These are phyloP conservation scores for Caprella mutica DNA, from an alignment of 2,888 invertebrate genomes.

Conservation along the genomic window DNA sequence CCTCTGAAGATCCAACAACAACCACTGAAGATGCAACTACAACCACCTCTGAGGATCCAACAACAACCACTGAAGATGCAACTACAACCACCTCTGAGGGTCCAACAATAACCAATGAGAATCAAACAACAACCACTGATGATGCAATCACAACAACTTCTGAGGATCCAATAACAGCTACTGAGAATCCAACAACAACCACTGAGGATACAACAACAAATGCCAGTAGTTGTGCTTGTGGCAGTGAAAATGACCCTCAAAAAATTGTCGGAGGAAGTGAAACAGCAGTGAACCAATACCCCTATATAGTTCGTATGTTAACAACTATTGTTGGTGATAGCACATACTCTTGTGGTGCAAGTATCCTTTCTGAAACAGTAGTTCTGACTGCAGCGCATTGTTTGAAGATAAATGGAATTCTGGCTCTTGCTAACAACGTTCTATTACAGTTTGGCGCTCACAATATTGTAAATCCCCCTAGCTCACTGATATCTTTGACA, in stretches of 20 bases:
- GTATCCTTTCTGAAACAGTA: slow-evolving; percentile 10
- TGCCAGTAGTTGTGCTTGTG: slow-evolving; percentile 12
- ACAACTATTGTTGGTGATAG: not conserved
- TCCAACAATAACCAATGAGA: not conserved
- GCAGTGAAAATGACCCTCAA: slow-evolving; percentile 1
- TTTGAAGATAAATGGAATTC: slow-evolving; percentile 1
- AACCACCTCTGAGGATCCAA: too few relatives aligned
- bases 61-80: too few relatives aligned
- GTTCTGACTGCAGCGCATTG: slow-evolving; percentile 20
- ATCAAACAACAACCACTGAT: not conserved
- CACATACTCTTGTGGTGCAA: slow-evolving; percentile 10
- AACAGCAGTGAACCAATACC: slow-evolving; percentile 12
- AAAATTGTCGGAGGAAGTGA: slow-evolving; percentile 17
- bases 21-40: too few relatives aligned
- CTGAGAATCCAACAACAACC: not conserved
- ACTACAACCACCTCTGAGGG: not conserved
- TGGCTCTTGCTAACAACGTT: too few relatives aligned
- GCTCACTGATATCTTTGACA: not conserved
- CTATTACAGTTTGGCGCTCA: slow-evolving; percentile 15
- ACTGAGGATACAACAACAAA: not conserved
- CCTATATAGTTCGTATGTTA: slow-evolving; percentile 17
- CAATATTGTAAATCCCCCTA: not conserved
- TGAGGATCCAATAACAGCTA: not conserved
- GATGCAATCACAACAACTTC: not conserved
- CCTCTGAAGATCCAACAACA: too few relatives aligned